A percentile compares a stretch with the other conserved stretches of the same genome.
Conservation (phyloP, 2,888 invertebrate species). For the Tridacna gigas region DNA sequence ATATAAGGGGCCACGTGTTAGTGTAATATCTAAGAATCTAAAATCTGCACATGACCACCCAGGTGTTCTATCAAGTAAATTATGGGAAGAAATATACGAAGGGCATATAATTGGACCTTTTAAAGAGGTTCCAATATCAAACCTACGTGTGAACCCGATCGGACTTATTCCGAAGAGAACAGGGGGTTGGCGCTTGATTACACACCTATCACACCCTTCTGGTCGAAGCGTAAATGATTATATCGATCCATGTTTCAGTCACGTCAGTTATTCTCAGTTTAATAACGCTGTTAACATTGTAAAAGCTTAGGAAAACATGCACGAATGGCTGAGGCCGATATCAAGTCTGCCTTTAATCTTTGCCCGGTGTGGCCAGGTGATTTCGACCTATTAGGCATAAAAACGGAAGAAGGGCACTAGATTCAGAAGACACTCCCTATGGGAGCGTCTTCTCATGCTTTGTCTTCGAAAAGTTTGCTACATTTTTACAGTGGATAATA, state of each 20-base stretch:
- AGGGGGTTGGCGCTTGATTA: slow-evolving; percentile 40
- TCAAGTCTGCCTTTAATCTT: slow-evolving; percentile 35
- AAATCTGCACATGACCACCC: slow-evolving; percentile 31
- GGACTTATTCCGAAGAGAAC: slow-evolving; percentile 40
- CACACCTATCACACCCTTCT: slow-evolving; percentile 38
- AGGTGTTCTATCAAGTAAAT: slow-evolving; percentile 21
- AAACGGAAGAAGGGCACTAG: slow-evolving; percentile 19
- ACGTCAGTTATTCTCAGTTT: slow-evolving; percentile 36
- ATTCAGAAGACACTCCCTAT: slow-evolving; percentile 35
- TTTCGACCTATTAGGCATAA: slow-evolving; percentile 31
- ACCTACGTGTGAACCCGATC: slow-evolving; percentile 39
- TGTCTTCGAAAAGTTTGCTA: slow-evolving; percentile 30
- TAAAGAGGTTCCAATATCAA: slow-evolving; percentile 19
- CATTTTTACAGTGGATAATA: slow-evolving; percentile 28
- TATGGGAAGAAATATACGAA: slow-evolving; percentile 21
- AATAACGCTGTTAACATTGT: slow-evolving; percentile 37
- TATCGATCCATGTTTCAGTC: slow-evolving; percentile 19
- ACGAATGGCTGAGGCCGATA: slow-evolving; percentile 32
- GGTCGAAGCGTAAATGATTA: slow-evolving; percentile 38
- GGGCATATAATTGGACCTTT: slow-evolving; percentile 39
- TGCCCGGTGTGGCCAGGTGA: slow-evolving; percentile 23
- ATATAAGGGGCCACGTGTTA: not conserved
- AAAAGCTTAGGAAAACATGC: slow-evolving; percentile 21
- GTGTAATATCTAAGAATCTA: slow-evolving; percentile 6
- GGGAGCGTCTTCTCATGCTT: slow-evolving; percentile 26